These are phyloP conservation scores for Nicator chloris DNA, from an alignment of 2,113 vertebrate genomes.

Conservation along the genomic window DNA sequence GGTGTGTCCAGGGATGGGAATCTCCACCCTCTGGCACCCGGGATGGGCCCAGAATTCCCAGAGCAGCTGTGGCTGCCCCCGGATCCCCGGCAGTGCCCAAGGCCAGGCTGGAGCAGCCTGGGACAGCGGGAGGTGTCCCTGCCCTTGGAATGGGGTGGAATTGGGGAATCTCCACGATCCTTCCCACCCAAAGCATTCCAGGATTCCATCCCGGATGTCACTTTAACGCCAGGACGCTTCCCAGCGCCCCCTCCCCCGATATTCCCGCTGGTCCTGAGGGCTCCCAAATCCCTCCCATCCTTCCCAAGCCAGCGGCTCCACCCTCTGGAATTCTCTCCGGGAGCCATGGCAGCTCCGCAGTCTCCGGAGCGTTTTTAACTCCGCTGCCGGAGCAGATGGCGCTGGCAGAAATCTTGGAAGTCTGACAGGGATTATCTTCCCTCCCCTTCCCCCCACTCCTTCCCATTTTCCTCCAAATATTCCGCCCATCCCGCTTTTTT, in stretches of 20 bases:
- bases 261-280: background rate
- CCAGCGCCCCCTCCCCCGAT: rapidly evolving
- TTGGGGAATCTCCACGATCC: background rate
- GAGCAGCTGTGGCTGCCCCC: background rate
- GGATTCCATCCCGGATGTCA: rapidly evolving
- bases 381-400: slow-evolving; percentile 19
- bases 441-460: background rate
- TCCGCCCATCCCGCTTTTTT: background rate
- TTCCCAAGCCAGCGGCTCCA: background rate
- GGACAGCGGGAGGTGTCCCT: rapidly evolving
- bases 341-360: background rate
- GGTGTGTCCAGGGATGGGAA: no score
- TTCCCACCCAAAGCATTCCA: background rate
- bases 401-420: background rate
- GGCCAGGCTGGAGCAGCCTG: background rate
- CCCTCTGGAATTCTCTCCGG: background rate
- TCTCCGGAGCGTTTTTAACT: background rate
- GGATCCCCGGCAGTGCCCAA: background rate
- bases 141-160: background rate
- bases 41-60: background rate
- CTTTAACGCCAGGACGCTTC: background rate
- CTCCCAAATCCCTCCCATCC: rapidly evolving
- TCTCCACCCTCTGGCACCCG: rapidly evolving
- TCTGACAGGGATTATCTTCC: slow-evolving; percentile 1
- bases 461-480: background rate